Evolutionary conservation across 1,140 invertebrate genomes (phyloP).

Genomic region (Melitaea cinxia): DNA sequence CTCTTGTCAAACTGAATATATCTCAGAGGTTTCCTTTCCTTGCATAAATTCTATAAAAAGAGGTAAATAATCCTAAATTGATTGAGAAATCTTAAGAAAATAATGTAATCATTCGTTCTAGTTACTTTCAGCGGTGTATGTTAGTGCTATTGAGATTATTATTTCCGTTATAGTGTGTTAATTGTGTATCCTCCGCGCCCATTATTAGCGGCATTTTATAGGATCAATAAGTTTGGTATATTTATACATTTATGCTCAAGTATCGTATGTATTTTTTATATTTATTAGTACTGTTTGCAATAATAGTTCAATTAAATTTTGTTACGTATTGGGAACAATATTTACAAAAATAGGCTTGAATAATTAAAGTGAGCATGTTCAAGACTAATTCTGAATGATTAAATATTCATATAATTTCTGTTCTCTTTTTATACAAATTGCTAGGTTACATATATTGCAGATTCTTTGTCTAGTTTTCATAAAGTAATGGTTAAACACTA

Average conservation of each 20-base stretch:
- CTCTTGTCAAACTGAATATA: slow-evolving; percentile 31
- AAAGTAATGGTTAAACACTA: no score
- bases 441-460: no score
- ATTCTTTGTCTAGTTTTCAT: no score
- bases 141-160: slow-evolving; percentile 23
- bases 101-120: slow-evolving; percentile 21
- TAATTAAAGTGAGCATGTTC: no score
- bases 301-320: neutral
- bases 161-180: slow-evolving; percentile 26
- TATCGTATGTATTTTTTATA: neutral
- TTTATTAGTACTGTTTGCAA: neutral
- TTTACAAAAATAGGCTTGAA: neutral
- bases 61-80: slow-evolving; percentile 52
- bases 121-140: slow-evolving; percentile 20
- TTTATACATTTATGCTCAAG: neutral
- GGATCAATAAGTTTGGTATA: slow-evolving; percentile 22
- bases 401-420: no score
- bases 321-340: neutral
- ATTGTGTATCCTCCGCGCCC: slow-evolving; percentile 29
- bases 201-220: slow-evolving; percentile 37
- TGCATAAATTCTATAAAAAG: slow-evolving; percentile 33
- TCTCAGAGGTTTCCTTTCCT: slow-evolving; percentile 27
- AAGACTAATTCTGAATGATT: no score
- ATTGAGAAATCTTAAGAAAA: slow-evolving; percentile 37
- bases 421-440: no score